These are phyloP conservation scores for Diogma glabrata DNA, from an alignment of 2,888 invertebrate genomes.

Conservation along the genomic window DNA sequence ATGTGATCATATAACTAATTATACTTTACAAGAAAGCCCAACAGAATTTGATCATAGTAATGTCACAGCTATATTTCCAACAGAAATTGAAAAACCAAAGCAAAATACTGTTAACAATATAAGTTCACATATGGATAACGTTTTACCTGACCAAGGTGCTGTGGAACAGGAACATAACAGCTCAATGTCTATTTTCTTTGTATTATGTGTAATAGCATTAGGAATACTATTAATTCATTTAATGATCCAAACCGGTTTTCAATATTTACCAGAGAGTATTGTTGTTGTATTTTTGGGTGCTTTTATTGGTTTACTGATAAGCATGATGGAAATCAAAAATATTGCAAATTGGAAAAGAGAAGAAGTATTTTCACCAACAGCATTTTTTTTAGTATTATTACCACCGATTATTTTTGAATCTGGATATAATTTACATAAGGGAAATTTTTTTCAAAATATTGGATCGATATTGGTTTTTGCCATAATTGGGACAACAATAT, in stretches of 20 bases:
- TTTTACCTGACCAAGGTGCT: slow-evolving; percentile 73
- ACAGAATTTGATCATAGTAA: no score
- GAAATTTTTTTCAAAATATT: slow-evolving; percentile 92
- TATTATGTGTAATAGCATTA: slow-evolving; percentile 85
- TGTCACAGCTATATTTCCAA: no score
- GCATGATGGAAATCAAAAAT: slow-evolving; percentile 69
- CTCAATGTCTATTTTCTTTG: slow-evolving; percentile 96
- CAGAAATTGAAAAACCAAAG: no score
- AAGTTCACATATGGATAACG: background rate
- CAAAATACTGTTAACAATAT: no score
- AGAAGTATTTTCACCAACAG: slow-evolving; percentile 96
- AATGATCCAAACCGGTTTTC: slow-evolving; percentile 89
- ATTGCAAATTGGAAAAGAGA: slow-evolving; percentile 94
- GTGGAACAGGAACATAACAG: slow-evolving; percentile 95
- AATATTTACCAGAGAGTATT: slow-evolving; percentile 94
- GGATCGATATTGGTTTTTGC: slow-evolving; percentile 98
- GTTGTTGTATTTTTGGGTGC: slow-evolving; percentile 94
- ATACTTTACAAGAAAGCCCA: no score
- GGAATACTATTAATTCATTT: slow-evolving; percentile 91
- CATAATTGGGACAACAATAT: slow-evolving; percentile 92
- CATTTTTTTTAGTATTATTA: slow-evolving; percentile 89
- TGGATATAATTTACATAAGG: slow-evolving; percentile 97
- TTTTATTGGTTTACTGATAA: slow-evolving; percentile 80
- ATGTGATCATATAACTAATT: no score
- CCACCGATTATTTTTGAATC: slow-evolving; percentile 99